phyloP scores from a whole-genome alignment of 30 jellyfish, hydroid and myxozoan species.

The Morbakka virulenta region DNA sequence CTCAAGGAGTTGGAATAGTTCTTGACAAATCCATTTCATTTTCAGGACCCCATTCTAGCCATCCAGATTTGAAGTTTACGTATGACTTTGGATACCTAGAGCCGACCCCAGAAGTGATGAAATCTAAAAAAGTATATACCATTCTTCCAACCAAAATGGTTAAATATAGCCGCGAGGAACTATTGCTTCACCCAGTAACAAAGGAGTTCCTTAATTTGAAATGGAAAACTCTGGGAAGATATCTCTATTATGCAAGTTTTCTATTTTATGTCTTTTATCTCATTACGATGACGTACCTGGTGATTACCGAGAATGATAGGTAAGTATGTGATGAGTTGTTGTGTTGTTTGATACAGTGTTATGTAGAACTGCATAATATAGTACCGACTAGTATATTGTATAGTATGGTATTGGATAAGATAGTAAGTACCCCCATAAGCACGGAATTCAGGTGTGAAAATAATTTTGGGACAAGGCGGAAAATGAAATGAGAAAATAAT shows the following conservation, averaged over 20 bases:
- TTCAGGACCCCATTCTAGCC: slow-evolving; percentile 45
- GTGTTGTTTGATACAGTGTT: no score
- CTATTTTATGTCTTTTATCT: slow-evolving; percentile 15
- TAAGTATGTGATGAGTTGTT: no score
- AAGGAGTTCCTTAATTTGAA: slow-evolving; percentile 20
- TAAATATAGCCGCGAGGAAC: slow-evolving; percentile 13
- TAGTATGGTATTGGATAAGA: no score
- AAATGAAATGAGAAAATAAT: no score
- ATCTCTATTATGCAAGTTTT: slow-evolving; percentile 44
- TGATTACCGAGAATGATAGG: slow-evolving; percentile 8
- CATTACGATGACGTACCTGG: slow-evolving; percentile 14
- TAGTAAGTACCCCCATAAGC: no score
- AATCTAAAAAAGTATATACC: neutral
- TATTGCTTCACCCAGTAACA: slow-evolving; percentile 51
- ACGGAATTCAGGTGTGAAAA: no score
- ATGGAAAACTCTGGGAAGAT: slow-evolving; percentile 48
- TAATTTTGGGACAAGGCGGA: no score
- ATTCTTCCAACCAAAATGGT: slow-evolving; percentile 48
- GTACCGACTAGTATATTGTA: no score
- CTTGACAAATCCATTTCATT: slow-evolving; percentile 45
- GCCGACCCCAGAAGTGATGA: slow-evolving; percentile 5
- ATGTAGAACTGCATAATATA: no score
- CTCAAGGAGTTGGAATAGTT: slow-evolving; percentile 27
- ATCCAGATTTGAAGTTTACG: slow-evolving; percentile 36
- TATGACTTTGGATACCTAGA: slow-evolving; percentile 41